Percentiles rank a stretch among this genome's conserved stretches.
phyloP scores from a whole-genome alignment of 1,140 invertebrate genomes.

The Scylla paramamosain region DNA sequence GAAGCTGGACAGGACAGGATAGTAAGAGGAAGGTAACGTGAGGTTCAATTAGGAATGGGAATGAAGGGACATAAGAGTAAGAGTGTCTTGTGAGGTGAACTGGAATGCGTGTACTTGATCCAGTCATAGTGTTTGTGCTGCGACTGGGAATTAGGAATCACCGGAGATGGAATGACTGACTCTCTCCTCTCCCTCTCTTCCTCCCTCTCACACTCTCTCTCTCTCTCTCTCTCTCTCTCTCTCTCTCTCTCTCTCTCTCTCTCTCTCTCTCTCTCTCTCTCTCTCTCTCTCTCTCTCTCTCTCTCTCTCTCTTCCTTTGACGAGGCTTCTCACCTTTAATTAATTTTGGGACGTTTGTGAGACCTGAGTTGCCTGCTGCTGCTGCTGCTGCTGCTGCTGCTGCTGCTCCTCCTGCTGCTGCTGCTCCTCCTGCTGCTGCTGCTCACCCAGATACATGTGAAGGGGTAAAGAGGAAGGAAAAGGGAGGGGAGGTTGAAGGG shows the following conservation, averaged over 20 bases:
- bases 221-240: too few relatives aligned
- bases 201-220: too few relatives aligned
- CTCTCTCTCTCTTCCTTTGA: conserved; percentile 39
- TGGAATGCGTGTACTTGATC: not conserved
- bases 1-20: not conserved
- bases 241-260: too few relatives aligned
- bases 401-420: too few relatives aligned
- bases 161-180: not conserved
- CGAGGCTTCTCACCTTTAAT: conserved; percentile 65
- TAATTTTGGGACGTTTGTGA: conserved; percentile 57
- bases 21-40: not conserved
- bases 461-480: not conserved
- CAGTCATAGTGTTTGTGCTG: not conserved
- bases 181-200: not conserved
- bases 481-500: not conserved
- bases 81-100: not conserved
- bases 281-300: too few relatives aligned
- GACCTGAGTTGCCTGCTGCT: conserved; percentile 5
- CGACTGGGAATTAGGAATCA: conserved; percentile 1
- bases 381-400: not conserved
- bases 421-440: too few relatives aligned
- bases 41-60: not conserved
- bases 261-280: too few relatives aligned
- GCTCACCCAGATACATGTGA: too few relatives aligned
- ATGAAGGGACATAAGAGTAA: not conserved